A percentile compares a stretch with the other conserved stretches of the same genome.
Conservation (phyloP, 2,888 invertebrate genomes). For the Heliconius charithonia region DNA sequence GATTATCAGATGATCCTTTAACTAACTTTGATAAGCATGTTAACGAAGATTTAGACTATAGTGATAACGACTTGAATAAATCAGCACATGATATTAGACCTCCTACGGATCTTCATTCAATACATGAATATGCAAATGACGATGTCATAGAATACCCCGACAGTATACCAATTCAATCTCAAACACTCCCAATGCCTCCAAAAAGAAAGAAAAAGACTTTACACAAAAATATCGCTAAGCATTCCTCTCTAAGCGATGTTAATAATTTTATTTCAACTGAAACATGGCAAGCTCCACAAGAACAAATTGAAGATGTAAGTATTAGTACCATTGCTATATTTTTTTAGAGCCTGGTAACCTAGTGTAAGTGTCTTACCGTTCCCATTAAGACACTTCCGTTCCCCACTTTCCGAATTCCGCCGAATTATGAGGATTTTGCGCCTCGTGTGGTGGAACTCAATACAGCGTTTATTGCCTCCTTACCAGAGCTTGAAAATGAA, state of each 20-base stretch:
- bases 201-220: slow-evolving; percentile 69
- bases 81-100: slow-evolving; percentile 64
- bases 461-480: background rate
- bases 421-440: too few relatives aligned
- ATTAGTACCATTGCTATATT: slow-evolving; percentile 31
- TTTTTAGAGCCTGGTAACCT: background rate
- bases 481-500: background rate
- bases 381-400: background rate
- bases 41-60: slow-evolving; percentile 53
- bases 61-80: slow-evolving; percentile 61
- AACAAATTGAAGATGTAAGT: slow-evolving; percentile 74
- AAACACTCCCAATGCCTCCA: slow-evolving; percentile 79
- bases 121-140: slow-evolving; percentile 79
- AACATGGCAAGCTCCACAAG: slow-evolving; percentile 63
- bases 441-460: background rate
- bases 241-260: slow-evolving; percentile 73
- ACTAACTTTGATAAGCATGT: slow-evolving; percentile 58
- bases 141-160: slow-evolving; percentile 82
- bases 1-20: slow-evolving; percentile 80
- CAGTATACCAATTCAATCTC: slow-evolving; percentile 71
- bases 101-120: slow-evolving; percentile 69
- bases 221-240: slow-evolving; percentile 60
- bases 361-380: background rate
- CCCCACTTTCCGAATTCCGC: background rate
- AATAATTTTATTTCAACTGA: slow-evolving; percentile 59